Evolutionary conservation across 2,113 vertebrate species (phyloP), one percentile per base, ranked within the genome.

Genomic region (Chloropsis cyanopogon): DNA sequence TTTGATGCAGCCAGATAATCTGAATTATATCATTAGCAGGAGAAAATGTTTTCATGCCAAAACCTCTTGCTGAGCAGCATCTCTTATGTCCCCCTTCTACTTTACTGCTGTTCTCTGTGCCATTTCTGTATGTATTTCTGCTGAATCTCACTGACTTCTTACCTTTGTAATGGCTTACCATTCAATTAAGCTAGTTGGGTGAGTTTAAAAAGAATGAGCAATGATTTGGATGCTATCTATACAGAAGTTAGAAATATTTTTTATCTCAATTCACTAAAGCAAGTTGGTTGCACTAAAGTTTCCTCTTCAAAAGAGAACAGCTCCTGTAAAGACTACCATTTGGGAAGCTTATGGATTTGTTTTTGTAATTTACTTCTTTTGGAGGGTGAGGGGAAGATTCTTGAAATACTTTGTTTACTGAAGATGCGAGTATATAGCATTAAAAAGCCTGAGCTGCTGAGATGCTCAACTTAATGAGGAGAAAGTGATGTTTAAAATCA

Each of bases 1-100:
- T 95, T 71, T 84, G 60, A 80, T 94, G 69, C 65, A 91, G 61
- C 41, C 53, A 86, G 83, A 63, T 95, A 89, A 95, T 84, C 78
- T 87, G 63, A 92, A 82, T 95, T 88, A 90, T 39, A 60, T 56
- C 26, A 47, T 92, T 89, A 95, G 41, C 25, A 79, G 41, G 18
- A 63, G 53, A 82, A 91, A 71, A 65, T 46, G 33, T 82, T 82
- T 87, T 57, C 26, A 17, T 89, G 86, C 86, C 70, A 79, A 96
- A 93, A 72, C 18, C 18, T 76, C 41, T 91, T 50, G 53, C 78
- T 9, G 6, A 60, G 66, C 54, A 87, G 12, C 37, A 46, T 95
- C 57, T 79, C 49, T 75, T 85, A 13, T 54, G 88, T 88, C 60
- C 39, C 14, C 10, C 33, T 73, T 80, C 44, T 90, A 20, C 37